Evolutionary conservation across 2,797 vertebrate species (phyloP).

Genomic region (Pelodytes ibericus): DNA sequence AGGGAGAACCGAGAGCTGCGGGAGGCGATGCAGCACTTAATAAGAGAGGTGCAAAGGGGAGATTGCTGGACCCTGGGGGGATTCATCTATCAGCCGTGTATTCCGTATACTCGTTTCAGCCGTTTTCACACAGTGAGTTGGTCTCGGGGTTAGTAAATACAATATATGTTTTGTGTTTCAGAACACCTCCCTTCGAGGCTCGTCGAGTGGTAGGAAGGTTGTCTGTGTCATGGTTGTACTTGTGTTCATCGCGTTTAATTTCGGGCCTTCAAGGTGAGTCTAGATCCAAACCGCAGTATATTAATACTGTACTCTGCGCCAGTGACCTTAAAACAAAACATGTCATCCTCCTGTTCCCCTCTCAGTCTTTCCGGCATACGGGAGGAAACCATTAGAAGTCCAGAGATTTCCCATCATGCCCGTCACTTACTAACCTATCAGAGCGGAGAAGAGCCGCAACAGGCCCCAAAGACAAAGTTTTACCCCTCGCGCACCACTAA

Average conservation of each 20-base stretch:
- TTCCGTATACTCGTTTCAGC: no score
- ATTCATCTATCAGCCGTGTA: no score
- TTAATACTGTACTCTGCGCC: background rate
- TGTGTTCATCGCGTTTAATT: conserved; percentile 88
- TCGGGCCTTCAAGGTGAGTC: conserved; percentile 85
- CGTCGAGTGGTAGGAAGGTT: conserved; percentile 80
- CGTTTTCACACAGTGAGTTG: no score
- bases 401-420: conserved; percentile 35
- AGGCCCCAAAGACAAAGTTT: background rate
- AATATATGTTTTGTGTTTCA: conserved; percentile 36
- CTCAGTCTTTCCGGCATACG: background rate
- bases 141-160: no score
- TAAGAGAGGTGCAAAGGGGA: conserved; percentile 56
- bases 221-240: conserved; percentile 87
- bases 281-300: background rate
- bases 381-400: conserved; percentile 10
- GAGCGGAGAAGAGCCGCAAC: background rate
- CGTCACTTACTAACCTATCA: conserved; percentile 35
- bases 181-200: conserved; percentile 70
- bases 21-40: conserved; percentile 73
- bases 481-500: background rate
- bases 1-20: conserved; percentile 83
- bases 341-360: background rate
- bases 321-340: background rate
- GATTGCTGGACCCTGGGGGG: background rate